phyloP scores from a whole-genome alignment of 1,140 invertebrate species.

The Pseudomyrmex concolor region DNA sequence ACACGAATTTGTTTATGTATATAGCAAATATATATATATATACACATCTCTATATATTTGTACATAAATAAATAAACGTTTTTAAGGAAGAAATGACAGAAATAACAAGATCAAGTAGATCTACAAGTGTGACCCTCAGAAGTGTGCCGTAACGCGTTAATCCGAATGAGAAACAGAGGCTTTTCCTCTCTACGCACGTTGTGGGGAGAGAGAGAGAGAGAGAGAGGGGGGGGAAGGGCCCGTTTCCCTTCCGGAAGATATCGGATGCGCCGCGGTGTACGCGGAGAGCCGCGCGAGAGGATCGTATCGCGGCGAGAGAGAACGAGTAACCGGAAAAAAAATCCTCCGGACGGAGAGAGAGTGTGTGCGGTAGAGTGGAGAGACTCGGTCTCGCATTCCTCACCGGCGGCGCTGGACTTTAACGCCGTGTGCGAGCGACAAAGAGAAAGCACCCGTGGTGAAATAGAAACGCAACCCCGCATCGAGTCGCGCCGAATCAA shows the following conservation, averaged over 20 bases:
- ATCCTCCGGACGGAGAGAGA: conserved; percentile 13
- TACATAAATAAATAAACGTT: too few relatives aligned
- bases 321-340: conserved; percentile 56
- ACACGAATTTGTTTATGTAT: not conserved
- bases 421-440: not conserved
- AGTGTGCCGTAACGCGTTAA: too few relatives aligned
- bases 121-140: too few relatives aligned
- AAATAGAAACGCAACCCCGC: conserved; percentile 8
- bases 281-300: too few relatives aligned
- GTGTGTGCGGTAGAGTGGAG: conserved; percentile 24
- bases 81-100: too few relatives aligned
- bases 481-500: conserved; percentile 52
- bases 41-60: not conserved
- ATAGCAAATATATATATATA: not conserved
- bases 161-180: too few relatives aligned
- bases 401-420: conserved; percentile 54
- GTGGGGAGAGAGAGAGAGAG: too few relatives aligned
- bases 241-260: too few relatives aligned
- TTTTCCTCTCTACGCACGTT: too few relatives aligned
- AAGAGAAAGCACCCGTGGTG: conserved; percentile 14
- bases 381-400: conserved; percentile 51
- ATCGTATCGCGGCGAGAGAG: not conserved
- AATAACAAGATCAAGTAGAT: too few relatives aligned
- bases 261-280: too few relatives aligned
- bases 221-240: too few relatives aligned